Percentiles rank a stretch among this genome's conserved stretches.
Evolutionary conservation across 1,140 invertebrate genomes (phyloP).

Genomic region (Tetraneura akinire): DNA sequence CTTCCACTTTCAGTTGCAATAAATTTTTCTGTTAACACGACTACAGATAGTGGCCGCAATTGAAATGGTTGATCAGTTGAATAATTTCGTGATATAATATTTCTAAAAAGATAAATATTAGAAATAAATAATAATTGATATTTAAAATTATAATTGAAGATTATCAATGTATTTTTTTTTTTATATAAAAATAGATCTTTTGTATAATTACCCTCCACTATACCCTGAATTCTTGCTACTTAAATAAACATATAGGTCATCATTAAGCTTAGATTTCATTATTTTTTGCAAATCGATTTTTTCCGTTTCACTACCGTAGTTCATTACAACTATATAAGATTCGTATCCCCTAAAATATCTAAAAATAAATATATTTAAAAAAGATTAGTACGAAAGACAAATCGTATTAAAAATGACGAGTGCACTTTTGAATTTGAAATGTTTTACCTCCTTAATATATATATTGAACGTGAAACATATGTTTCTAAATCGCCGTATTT

Average conservation of each 20-base stretch:
- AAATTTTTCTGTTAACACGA: background rate
- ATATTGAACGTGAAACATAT: slow-evolving; percentile 29
- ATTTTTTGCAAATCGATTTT: background rate
- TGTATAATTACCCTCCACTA: background rate
- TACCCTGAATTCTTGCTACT: slow-evolving; percentile 44
- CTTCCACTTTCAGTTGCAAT: background rate
- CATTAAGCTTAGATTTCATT: background rate
- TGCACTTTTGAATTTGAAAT: too few species aligned
- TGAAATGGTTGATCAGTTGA: background rate
- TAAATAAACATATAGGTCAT: background rate
- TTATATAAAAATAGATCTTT: too few species aligned
- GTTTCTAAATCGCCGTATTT: slow-evolving; percentile 58
- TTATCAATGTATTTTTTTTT: too few species aligned
- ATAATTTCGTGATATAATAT: background rate
- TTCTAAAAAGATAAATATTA: background rate
- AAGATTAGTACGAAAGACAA: too few species aligned
- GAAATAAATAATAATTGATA: background rate
- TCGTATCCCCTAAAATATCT: slow-evolving; percentile 22
- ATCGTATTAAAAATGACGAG: too few species aligned
- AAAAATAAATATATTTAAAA: too few species aligned
- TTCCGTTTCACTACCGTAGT: slow-evolving; percentile 48
- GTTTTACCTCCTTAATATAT: slow-evolving; percentile 14
- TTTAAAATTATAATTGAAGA: background rate
- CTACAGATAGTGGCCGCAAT: background rate
- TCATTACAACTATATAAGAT: slow-evolving; percentile 32